phyloP scores from a whole-genome alignment of 2,113 vertebrate species.

The Bucco capensis region DNA sequence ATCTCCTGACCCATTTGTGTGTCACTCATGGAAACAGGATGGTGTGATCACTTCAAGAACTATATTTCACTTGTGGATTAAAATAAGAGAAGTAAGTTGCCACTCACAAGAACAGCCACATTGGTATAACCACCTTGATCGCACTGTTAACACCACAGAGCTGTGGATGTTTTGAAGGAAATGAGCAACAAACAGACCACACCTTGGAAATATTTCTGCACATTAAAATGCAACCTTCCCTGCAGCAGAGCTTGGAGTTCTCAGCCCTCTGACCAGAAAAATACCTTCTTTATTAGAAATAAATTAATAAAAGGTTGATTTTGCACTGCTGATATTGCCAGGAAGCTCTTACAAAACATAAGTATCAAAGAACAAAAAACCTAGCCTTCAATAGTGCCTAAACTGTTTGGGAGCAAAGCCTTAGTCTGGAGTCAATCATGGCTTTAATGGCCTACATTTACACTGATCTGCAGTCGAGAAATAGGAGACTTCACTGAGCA shows the following conservation, averaged over 20 bases:
- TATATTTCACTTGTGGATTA: background rate
- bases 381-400: background rate
- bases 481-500: background rate
- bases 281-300: background rate
- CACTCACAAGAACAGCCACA: background rate
- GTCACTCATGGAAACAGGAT: background rate
- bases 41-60: background rate
- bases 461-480: constrained; percentile 21
- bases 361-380: background rate
- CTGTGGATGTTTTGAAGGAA: background rate
- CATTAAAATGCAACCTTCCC: background rate
- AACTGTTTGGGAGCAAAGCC: background rate
- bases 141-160: background rate
- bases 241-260: background rate
- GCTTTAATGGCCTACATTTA: constrained; percentile 9
- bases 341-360: constrained; percentile 26
- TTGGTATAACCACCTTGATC: background rate
- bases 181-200: background rate
- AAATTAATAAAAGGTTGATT: background rate
- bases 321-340: background rate
- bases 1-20: background rate
- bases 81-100: background rate
- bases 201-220: background rate
- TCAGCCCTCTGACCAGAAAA: background rate
- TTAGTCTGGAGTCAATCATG: constrained; percentile 41